Percentiles rank a stretch among this genome's conserved stretches.
These are phyloP conservation scores for Bubo bubo DNA, from an alignment of 2,113 vertebrate species.

Conservation along the genomic window DNA sequence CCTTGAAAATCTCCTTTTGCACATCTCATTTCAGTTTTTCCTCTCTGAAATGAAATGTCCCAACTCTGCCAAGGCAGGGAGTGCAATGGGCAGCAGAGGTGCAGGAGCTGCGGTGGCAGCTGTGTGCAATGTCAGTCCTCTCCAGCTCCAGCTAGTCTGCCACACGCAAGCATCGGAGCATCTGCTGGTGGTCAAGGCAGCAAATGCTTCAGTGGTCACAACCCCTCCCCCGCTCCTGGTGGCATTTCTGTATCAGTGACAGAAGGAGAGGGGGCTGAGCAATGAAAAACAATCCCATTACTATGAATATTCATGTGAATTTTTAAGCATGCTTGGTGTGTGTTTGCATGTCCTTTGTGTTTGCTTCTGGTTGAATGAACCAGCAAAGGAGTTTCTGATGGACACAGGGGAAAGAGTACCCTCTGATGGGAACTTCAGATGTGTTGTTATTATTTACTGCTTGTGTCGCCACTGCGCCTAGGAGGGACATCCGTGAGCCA, in stretches of 20 bases:
- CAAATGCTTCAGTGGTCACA: not conserved
- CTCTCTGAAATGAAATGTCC: not conserved
- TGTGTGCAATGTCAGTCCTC: not conserved
- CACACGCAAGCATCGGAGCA: not conserved
- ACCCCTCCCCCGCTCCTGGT: rapidly evolving
- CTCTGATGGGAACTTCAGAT: not conserved
- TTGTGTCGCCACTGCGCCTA: not conserved
- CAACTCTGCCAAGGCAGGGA: not conserved
- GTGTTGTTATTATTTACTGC: not conserved
- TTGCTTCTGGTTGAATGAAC: not conserved
- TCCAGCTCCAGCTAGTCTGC: not conserved
- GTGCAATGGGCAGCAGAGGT: not conserved
- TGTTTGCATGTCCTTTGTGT: not conserved
- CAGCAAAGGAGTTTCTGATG: not conserved
- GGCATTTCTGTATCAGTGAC: not conserved
- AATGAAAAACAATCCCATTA: not conserved
- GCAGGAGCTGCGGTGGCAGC: not conserved
- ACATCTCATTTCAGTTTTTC: not conserved
- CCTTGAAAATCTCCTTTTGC: not conserved
- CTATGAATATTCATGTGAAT: not conserved
- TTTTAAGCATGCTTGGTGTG: not conserved
- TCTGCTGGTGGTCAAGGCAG: not conserved
- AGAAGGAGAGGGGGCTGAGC: not conserved
- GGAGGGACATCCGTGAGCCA: not conserved
- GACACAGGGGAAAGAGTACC: not conserved